Conservation (phyloP, 2,797 vertebrate genomes). For the Hozukius guyotensis region DNA sequence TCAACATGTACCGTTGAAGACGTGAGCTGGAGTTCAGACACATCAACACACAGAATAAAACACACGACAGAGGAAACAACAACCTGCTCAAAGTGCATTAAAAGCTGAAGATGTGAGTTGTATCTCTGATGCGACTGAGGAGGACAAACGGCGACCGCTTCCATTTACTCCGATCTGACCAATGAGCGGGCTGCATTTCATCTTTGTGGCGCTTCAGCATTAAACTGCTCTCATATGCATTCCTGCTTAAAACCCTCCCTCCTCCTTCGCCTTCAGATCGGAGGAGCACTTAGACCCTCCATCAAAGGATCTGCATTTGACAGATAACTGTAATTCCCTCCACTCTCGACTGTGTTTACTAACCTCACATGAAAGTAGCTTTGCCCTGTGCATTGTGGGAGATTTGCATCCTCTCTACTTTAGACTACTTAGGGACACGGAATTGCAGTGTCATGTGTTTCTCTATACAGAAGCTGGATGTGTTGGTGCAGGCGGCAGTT, state of each 20-base stretch:
- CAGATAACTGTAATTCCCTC: conserved; percentile 76
- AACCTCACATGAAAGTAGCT: conserved; percentile 74
- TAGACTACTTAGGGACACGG: conserved; percentile 47
- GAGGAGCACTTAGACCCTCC: conserved; percentile 65
- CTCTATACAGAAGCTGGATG: neutral
- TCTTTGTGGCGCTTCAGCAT: conserved; percentile 20
- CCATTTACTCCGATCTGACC: conserved; percentile 28
- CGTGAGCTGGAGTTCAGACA: neutral
- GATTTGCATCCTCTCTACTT: conserved; percentile 70
- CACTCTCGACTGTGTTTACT: conserved; percentile 71
- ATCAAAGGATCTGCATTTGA: conserved; percentile 74
- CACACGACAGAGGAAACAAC: neutral
- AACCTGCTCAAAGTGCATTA: conserved; percentile 15
- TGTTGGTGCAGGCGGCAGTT: conserved; percentile 24
- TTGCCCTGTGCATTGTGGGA: conserved; percentile 70
- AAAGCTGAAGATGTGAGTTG: conserved; percentile 1
- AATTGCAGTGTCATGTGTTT: conserved; percentile 72
- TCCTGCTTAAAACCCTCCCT: conserved; percentile 44
- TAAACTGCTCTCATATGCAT: conserved; percentile 63
- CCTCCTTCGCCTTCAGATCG: conserved; percentile 24
- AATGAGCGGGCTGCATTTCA: conserved; percentile 46
- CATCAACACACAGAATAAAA: neutral
- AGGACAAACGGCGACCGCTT: conserved; percentile 15
- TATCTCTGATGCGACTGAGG: neutral
- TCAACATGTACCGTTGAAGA: rapidly evolving